phyloP scores from a whole-genome alignment of 1,140 invertebrate genomes.

The Platyura marginata region DNA sequence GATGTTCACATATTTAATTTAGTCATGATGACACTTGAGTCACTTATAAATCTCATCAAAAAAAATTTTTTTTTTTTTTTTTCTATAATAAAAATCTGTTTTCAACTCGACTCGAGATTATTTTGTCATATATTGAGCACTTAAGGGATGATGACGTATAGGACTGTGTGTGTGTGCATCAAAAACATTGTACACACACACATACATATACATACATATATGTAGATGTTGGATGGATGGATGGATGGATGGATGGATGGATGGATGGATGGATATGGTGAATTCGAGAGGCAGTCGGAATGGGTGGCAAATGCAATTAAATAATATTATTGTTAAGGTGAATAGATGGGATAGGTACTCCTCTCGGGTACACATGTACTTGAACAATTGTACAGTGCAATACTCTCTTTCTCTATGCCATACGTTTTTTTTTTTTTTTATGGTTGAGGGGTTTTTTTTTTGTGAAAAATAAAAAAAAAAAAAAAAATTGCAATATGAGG shows the following conservation, averaged over 20 bases:
- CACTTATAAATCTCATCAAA: not conserved
- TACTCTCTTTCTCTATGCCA: not conserved
- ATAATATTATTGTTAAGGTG: not conserved
- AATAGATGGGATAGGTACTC: not conserved
- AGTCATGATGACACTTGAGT: not conserved
- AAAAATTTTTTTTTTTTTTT: not conserved
- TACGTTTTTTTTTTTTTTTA: not conserved
- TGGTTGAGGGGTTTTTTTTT: not conserved
- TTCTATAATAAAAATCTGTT: not conserved
- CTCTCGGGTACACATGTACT: not conserved
- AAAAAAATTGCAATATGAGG: not conserved
- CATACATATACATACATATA: not conserved
- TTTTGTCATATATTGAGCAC: not conserved
- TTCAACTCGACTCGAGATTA: not conserved
- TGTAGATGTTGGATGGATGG: not conserved
- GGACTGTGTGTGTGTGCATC: too few relatives aligned
- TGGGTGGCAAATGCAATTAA: not conserved
- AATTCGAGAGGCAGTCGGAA: not conserved
- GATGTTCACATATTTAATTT: not conserved
- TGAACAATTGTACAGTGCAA: not conserved
- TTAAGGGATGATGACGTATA: not conserved
- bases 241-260: not conserved
- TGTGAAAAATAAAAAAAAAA: not conserved
- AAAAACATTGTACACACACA: not conserved
- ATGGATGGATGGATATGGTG: not conserved